Evolutionary conservation across 2,888 invertebrate species (phyloP), one percentile per base, ranked within the genome.

Genomic region (Agriopis marginaria): DNA sequence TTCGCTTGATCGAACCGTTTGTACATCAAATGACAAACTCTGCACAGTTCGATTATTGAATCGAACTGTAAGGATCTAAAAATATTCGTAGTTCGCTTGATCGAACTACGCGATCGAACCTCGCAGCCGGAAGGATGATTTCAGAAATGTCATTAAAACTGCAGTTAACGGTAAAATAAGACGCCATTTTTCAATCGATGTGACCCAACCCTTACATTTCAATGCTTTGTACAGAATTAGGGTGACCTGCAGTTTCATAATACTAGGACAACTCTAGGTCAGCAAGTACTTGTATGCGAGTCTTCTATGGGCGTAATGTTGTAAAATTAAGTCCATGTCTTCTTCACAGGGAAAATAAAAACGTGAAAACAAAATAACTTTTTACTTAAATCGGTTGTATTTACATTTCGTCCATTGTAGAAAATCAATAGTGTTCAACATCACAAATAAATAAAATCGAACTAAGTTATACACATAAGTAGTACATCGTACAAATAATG

Each of bases 301-400:
- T 4, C 40, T 54, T 32, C 3, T 5, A 32, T 32, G 32, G 3
- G 4, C 32, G 32, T 32, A 3, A 32, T 23, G 17, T 23, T 23
- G 17, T 32, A 32, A 32, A 3, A 32, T 32, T 32, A 32, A 0
- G 5, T 3, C 32, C 32, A 32, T 32, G 32, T 4, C 42, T 40
- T 66, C 40, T 40, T 66, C 59, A 61, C 68, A 84, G 88, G 86
- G 84, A 86, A 91, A 93, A 92, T 92, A 92, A 93, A 92, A 91
- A 90, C 89, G 85, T 87, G 81, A 87, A 93, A 93, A 94, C 92
- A 93, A 93, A 93, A 92, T 92, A 93, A 91, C 90, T 84, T 93
- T 93, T 93, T 94, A 93, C 93, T 93, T 92, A 92, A 92, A 93
- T 93, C 93, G 93, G 93, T 94, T 94, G 94, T 94, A 94, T 94